Conservation (phyloP, 2,797 vertebrate species). For the Acomys russatus region DNA sequence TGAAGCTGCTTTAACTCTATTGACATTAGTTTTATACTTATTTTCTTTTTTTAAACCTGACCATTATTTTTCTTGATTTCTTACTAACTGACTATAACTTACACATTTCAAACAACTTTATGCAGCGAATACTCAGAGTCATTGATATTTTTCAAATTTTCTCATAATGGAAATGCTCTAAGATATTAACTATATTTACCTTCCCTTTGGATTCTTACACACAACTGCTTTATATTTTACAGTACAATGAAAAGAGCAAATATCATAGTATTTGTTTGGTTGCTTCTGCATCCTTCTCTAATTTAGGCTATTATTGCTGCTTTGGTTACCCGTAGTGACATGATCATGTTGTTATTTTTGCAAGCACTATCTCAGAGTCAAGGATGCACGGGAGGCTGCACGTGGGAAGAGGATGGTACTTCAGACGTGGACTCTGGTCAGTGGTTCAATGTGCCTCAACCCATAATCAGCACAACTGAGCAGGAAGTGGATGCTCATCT, state of each 20-base stretch:
- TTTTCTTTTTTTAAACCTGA: background rate
- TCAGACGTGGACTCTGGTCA: background rate
- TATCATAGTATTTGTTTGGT: background rate
- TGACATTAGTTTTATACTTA: slow-evolving; percentile 7
- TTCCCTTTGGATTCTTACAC: background rate
- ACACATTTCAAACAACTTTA: background rate
- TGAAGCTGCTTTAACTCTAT: background rate
- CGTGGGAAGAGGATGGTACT: background rate
- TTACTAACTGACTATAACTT: background rate
- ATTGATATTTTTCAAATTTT: background rate
- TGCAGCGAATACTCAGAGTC: background rate
- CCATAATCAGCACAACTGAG: background rate
- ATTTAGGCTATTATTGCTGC: background rate
- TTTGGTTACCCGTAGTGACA: slow-evolving; percentile 6
- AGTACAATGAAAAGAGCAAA: background rate
- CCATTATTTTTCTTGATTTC: background rate
- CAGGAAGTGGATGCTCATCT: background rate
- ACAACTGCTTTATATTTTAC: background rate
- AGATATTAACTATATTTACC: background rate
- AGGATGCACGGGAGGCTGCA: background rate
- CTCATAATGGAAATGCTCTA: background rate
- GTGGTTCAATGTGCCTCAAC: background rate
- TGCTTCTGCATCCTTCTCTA: background rate
- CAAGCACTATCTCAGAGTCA: background rate
- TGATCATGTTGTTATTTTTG: background rate